Evolutionary conservation across 2,888 invertebrate genomes (phyloP).

Genomic region (Ryuthela nishihirai): DNA sequence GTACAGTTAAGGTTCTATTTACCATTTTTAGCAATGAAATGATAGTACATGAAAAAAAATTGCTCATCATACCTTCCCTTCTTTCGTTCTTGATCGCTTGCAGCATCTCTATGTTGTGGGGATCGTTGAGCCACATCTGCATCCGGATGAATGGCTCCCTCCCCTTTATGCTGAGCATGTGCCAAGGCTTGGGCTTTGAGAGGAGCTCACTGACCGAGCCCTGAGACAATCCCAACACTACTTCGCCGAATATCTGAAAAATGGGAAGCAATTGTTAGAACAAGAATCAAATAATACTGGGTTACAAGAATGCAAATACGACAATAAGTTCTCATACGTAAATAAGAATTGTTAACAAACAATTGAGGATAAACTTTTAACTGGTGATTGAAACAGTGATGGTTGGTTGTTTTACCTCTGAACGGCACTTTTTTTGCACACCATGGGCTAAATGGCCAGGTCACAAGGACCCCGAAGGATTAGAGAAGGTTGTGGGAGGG

Average conservation of each 20-base stretch:
- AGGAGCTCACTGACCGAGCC: conserved; percentile 95
- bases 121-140: conserved; percentile 95
- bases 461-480: too few relatives aligned
- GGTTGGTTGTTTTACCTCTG: background rate
- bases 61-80: conserved; percentile 63
- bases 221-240: conserved; percentile 91
- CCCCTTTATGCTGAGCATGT: conserved; percentile 97
- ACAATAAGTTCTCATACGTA: background rate
- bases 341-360: background rate
- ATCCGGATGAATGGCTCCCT: conserved; percentile 93
- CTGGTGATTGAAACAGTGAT: background rate
- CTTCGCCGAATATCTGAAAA: conserved; percentile 87
- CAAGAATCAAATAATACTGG: background rate
- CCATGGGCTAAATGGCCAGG: too few relatives aligned
- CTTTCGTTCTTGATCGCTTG: conserved; percentile 84
- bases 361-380: background rate
- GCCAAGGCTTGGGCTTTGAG: conserved; percentile 98
- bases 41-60: too few relatives aligned
- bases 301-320: background rate
- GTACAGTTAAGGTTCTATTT: too few relatives aligned
- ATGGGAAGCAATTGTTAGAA: background rate
- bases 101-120: conserved; percentile 88
- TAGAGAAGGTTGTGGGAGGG: too few relatives aligned
- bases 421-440: too few relatives aligned
- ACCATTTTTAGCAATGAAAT: too few relatives aligned